phyloP scores from a whole-genome alignment of 2,113 vertebrate species.

The Corynorhinus townsendii region DNA sequence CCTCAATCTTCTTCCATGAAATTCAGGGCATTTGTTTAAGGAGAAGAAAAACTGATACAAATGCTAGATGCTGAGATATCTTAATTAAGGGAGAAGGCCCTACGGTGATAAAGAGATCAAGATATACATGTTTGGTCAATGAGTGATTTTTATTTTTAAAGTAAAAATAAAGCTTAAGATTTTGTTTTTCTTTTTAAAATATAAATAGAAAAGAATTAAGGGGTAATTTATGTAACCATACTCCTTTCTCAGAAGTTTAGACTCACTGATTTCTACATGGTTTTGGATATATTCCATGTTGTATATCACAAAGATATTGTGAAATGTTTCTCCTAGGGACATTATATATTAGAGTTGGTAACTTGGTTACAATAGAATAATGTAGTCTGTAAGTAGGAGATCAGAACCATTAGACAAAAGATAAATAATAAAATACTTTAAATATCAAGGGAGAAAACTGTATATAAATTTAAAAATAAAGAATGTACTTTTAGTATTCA shows the following conservation, averaged over 20 bases:
- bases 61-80: not conserved
- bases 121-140: not conserved
- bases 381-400: not conserved
- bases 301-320: not conserved
- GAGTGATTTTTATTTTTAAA: not conserved
- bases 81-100: not conserved
- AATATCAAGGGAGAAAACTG: not conserved
- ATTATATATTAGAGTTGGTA: not conserved
- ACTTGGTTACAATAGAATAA: not conserved
- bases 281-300: not conserved
- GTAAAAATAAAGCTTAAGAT: not conserved
- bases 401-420: not conserved
- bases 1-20: not conserved
- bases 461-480: not conserved
- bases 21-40: not conserved
- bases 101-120: not conserved
- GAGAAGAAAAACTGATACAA: not conserved
- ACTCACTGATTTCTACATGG: not conserved
- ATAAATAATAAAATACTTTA: conserved; percentile 9
- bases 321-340: not conserved
- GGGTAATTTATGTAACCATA: not conserved
- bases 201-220: not conserved
- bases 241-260: not conserved
- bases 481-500: not conserved
- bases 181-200: not conserved